Base-by-base conservation (phyloP, 2,113 vertebrate species). In the Oreotrochilus melanogaster region DNA sequence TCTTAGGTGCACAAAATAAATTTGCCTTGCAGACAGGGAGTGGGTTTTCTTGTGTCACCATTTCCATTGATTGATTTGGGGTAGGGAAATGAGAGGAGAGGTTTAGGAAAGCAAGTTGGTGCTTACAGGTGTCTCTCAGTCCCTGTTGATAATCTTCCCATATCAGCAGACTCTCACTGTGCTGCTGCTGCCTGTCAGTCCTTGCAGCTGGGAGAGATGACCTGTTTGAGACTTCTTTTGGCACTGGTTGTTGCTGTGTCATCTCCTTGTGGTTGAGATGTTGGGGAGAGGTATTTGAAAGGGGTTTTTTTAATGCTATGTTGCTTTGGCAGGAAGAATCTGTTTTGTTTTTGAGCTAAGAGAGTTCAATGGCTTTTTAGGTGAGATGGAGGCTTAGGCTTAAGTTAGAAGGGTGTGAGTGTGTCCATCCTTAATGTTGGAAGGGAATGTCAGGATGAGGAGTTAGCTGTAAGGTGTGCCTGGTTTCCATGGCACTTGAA, bases 181-280 rank as follows among this genome's bases (percentile, higher is more conserved):
- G 11, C 10, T 72, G 58, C 51, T 82, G 9, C 48, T 75, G n/a
- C 50, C 76, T 5, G 7, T 50, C 27, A 31, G 0, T 27, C 15
- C 47, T 43, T 83, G 54, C 0, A 0, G 48, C 11, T 48, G 48
- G 22, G 48, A 23, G 24, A 28, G 22, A 60, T 72, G 45, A 57
- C 21, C 14, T 30, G 15, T 69, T 43, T 60, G 15, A 56, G 54
- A 30, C 31, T 0, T 0, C 23, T 82, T 78, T 76, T 66, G 16
- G 21, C 51, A 72, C 31, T 48, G 0, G 48, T 3, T 45, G 39
- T 80, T 73, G 23, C 60, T 70, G 15, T 39, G 39, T 39, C 39
- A 39, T 39, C 39, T 39, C 39, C 39, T 39, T 39, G 39, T 39
- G 39, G 48, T 22, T 48, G 48, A 24, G 48, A 23, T 48, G 48